Evolutionary conservation across 2,888 invertebrate species (phyloP).

Genomic region (Drosophila atroscutellata): DNA sequence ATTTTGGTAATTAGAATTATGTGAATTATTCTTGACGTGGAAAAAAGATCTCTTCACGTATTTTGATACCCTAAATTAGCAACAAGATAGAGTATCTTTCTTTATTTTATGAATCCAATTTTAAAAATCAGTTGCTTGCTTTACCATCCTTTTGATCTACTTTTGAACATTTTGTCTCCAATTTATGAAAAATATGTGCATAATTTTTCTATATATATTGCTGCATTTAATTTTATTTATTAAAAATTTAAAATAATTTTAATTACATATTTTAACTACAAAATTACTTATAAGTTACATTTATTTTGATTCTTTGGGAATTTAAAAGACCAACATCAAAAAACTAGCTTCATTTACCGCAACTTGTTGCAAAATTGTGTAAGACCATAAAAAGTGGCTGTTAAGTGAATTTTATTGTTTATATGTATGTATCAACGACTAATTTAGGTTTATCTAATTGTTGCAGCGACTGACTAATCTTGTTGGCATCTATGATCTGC

Average conservation of each 20-base stretch:
- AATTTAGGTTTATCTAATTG: neutral
- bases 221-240: no score
- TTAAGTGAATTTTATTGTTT: constrained; percentile 12
- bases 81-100: neutral
- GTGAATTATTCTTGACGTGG: no score
- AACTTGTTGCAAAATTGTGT: neutral
- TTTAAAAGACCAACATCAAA: no score
- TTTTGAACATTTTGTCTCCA: no score
- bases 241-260: no score
- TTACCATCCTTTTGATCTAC: no score
- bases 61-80: neutral
- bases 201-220: no score
- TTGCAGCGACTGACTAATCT: constrained; percentile 7
- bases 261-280: no score
- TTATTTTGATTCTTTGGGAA: no score
- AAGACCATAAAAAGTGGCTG: neutral
- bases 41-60: no score
- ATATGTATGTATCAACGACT: neutral
- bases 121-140: neutral
- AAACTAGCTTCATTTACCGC: neutral
- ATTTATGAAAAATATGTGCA: no score
- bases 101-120: neutral
- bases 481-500: constrained; percentile 55
- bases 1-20: constrained; percentile 19
- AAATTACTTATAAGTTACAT: no score